Base-by-base conservation (phyloP, 2,797 vertebrate genomes). In the Dromococcyx pavoninus region DNA sequence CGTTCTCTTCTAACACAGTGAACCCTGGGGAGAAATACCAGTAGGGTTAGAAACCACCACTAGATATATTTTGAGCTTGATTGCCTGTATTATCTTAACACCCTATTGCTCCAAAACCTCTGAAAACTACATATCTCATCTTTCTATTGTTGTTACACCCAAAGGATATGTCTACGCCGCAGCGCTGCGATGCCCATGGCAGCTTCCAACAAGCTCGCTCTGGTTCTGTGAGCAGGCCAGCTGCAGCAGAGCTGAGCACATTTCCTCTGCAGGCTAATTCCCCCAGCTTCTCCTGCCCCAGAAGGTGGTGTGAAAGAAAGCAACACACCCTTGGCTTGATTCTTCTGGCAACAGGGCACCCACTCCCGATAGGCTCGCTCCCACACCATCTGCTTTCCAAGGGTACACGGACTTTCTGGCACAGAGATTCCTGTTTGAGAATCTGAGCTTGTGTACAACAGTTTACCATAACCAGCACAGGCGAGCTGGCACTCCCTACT, bases 21-120 rank as follows among this genome's bases (percentile, higher is more conserved):
- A 96, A 94, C 93, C 95, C 94, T 0, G 71, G 92, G 94, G 95
- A 96, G 94, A 95, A 96, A 96, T 96, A 95, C 94, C 95, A 95
- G 86, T 11, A 87, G 77, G 81, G 84, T 94, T 96, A 95, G 81
- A 95, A 97, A 95, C 95, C 94, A 97, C 90, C 86, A 95, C 95
- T 81, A 96, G 92, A 85, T 95, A 93, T 67, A 96, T 91, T 96
- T 92, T 54, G 78, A 95, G 88, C 86, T 91, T 77, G 86, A 93
- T 91, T 93, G 86, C 93, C 84, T 87, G 77, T 57, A 91, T 96
- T 95, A 96, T 95, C 94, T 95, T 88, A 93, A 91, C 90, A 89
- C 90, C 57, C 93, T 8, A 50, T 50, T 96, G 93, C 96, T 95
- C 81, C 88, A 93, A 96, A 93, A 60, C 86, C 88, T 95, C 92